Base-by-base conservation (phyloP, 1,140 invertebrate species). In the Drosophila auraria region DNA sequence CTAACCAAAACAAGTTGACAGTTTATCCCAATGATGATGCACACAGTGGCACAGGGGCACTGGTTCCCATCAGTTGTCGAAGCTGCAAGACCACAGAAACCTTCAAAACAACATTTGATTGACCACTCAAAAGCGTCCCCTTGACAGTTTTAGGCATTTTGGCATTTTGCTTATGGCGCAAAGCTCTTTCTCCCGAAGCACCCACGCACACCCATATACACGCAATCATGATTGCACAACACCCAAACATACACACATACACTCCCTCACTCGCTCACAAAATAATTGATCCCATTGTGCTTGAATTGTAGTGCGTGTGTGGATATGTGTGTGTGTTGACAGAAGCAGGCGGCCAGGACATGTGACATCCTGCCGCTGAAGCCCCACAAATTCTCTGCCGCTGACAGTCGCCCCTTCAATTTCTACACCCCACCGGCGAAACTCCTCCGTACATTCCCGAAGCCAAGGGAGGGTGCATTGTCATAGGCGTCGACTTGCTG, bases 251-350 rank as follows among this genome's bases (percentile, higher is more conserved):
- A 45, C 45, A 40, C 47, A 59, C 20, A 36, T 36, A 11, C 15
- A 17, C 27, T 3, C 11, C 17, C 51, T 14, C 51, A 62, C 17
- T 23, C 65, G n/a, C 61, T 33, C 14, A 38, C 61, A 89, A 87
- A 87, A 87, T 87, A 87, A 87, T 87, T 89, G 83, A 87, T 87
- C 83, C 83, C 84, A 89, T 87, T 87, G 83, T 87, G 83, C 82
- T 78, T 81, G 82, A 72, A 84, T 82, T 84, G 82, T 86, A 82
- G 81, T 69, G 73, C 45, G 68, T 42, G 33, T 25, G 42, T 47
- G 30, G 25, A 12, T 30, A 25, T 23, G 17, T 40, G 69, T 69
- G 81, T 89, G 80, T 66, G 83, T 83, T 87, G 84, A 87, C 83
- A 89, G 69, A 47, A 63, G 72, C 56, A 74, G 56, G 77, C 78